Evolutionary conservation across 2,113 vertebrate species (phyloP).

Genomic region (Leptobrachium leishanense): DNA sequence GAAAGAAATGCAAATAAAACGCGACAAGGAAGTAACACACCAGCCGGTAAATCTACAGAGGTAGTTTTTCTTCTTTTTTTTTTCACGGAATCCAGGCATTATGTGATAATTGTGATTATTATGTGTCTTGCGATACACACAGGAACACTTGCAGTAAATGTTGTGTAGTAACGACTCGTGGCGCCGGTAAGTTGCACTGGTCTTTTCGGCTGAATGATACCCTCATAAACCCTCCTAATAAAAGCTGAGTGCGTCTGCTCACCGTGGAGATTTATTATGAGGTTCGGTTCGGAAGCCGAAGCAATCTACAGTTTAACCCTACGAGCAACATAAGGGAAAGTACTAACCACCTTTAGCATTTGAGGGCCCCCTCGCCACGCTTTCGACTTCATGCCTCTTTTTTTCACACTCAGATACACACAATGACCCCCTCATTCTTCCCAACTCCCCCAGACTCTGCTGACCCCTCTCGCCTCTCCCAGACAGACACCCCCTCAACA

Average conservation of each 20-base stretch:
- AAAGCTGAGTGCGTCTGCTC: neutral
- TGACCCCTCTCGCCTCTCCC: no score
- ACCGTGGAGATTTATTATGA: neutral
- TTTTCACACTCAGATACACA: no score
- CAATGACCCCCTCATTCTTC: no score
- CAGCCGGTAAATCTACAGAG: neutral
- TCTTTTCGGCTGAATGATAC: constrained; percentile 18
- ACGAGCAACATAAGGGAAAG: neutral
- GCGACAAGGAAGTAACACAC: neutral
- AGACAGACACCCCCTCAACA: no score
- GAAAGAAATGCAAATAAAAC: constrained; percentile 13
- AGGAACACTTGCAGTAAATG: constrained; percentile 16
- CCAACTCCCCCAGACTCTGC: no score
- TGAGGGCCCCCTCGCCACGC: no score
- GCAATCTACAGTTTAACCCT: neutral
- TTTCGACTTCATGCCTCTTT: no score
- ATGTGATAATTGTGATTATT: constrained; percentile 19
- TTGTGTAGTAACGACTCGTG: neutral
- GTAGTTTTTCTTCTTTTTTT: neutral
- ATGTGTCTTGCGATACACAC: constrained; percentile 1
- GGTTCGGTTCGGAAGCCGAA: neutral
- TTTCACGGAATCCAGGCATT: neutral
- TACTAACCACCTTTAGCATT: no score
- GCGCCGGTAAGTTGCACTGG: neutral
- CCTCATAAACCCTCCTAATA: constrained; percentile 30